Percentiles rank a stretch among this genome's conserved stretches.
Evolutionary conservation across 2,888 invertebrate species (phyloP).

Genomic region (Drosophila longiperda): DNA sequence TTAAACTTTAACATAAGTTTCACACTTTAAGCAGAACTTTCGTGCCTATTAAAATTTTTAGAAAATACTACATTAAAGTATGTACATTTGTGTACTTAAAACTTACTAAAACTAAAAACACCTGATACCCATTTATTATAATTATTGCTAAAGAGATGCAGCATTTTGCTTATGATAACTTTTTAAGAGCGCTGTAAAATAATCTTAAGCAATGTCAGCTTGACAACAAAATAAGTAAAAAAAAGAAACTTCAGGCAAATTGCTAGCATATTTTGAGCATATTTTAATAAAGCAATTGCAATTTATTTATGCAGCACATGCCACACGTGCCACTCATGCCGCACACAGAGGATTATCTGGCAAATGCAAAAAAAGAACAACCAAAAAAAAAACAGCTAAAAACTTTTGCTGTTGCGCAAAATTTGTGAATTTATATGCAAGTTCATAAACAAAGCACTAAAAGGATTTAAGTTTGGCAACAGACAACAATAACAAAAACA

Average conservation of each 20-base stretch:
- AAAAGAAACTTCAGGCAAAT: constrained; percentile 7
- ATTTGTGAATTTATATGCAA: constrained; percentile 75
- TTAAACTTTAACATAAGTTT: neutral
- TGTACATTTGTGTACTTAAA: neutral
- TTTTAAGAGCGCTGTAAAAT: neutral
- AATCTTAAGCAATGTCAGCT: constrained; percentile 6
- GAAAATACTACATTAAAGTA: neutral
- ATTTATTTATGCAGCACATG: constrained; percentile 59
- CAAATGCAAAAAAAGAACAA: constrained; percentile 24
- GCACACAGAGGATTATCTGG: constrained; percentile 63
- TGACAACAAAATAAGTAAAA: neutral
- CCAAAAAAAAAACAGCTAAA: constrained; percentile 5
- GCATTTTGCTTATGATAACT: no score
- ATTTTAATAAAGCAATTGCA: constrained; percentile 52
- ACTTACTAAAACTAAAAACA: no score
- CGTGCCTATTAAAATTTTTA: neutral
- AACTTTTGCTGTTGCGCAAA: constrained; percentile 62
- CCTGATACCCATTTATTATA: no score
- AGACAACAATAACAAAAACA: constrained; percentile 9
- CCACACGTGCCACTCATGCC: constrained; percentile 40
- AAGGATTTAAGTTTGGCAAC: constrained; percentile 75
- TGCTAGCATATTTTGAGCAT: constrained; percentile 41
- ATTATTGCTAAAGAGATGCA: no score
- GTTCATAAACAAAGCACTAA: constrained; percentile 80
- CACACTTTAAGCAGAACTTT: neutral